These are phyloP conservation scores for Trissolcus japonicus DNA, from an alignment of 2,888 invertebrate genomes.

Conservation along the genomic window DNA sequence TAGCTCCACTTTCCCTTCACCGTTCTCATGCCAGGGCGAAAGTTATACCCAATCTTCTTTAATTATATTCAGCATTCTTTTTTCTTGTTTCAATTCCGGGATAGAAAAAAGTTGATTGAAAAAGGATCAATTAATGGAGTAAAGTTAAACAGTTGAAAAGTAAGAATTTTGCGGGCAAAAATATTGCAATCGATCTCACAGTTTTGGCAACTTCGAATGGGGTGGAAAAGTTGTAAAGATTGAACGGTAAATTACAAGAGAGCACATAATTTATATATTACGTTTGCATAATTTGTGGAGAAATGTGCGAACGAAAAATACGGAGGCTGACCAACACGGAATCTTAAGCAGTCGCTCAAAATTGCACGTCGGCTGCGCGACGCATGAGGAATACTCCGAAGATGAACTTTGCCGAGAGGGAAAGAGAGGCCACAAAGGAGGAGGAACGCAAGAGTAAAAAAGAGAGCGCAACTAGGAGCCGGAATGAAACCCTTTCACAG, in stretches of 20 bases:
- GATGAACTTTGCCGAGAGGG: conserved; percentile 20
- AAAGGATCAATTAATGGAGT: too few species aligned
- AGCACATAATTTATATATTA: neutral
- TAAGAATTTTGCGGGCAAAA: too few species aligned
- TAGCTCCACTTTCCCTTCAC: conserved; percentile 16
- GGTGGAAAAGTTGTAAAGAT: too few species aligned
- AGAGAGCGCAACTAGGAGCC: conserved; percentile 40
- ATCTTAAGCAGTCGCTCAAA: conserved; percentile 65
- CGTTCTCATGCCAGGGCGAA: neutral
- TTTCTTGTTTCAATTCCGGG: too few species aligned
- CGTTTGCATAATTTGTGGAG: conserved; percentile 22
- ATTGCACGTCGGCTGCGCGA: conserved; percentile 61
- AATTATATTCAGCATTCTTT: too few species aligned
- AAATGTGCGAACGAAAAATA: conserved; percentile 30
- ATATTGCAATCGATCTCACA: too few species aligned
- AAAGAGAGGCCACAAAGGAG: conserved; percentile 28
- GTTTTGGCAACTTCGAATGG: too few species aligned
- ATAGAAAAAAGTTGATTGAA: too few species aligned
- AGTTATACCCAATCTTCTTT: too few species aligned
- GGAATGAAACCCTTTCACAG: conserved; percentile 49
- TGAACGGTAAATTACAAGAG: too few species aligned
- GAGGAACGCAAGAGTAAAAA: conserved; percentile 40
- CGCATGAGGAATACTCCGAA: conserved; percentile 46
- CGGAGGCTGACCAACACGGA: conserved; percentile 50
- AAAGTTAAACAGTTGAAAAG: too few species aligned